These are phyloP conservation scores for Drosophila nannoptera DNA, from an alignment of 1,140 invertebrate genomes.

Conservation along the genomic window DNA sequence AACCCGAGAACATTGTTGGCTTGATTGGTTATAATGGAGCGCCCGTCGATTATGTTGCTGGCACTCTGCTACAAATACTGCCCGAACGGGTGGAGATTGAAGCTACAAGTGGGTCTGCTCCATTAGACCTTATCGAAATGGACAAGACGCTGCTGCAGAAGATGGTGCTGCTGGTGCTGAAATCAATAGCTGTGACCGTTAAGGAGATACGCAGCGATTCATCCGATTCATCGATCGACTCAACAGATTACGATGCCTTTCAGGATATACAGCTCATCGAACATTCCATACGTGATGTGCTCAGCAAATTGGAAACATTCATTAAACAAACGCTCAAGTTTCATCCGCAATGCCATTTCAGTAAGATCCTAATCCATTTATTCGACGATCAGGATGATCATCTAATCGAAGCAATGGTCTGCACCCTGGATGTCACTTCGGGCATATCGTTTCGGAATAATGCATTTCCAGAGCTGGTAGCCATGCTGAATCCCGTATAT, in stretches of 20 bases:
- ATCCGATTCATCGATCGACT: slow-evolving; percentile 89
- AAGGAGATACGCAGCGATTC: slow-evolving; percentile 92
- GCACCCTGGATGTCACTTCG: slow-evolving; percentile 91
- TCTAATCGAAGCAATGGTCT: slow-evolving; percentile 94
- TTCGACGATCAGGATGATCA: slow-evolving; percentile 95
- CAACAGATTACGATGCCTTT: slow-evolving; percentile 90
- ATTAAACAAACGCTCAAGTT: slow-evolving; percentile 90
- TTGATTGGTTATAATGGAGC: slow-evolving; percentile 81
- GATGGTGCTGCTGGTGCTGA: slow-evolving; percentile 90
- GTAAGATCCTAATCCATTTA: slow-evolving; percentile 92
- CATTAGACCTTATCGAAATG: slow-evolving; percentile 76
- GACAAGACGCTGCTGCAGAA: slow-evolving; percentile 89
- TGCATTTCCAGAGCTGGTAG: slow-evolving; percentile 86
- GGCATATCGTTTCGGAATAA: slow-evolving; percentile 90
- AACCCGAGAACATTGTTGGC: slow-evolving; percentile 80
- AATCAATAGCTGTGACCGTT: slow-evolving; percentile 93
- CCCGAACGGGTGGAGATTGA: slow-evolving; percentile 42
- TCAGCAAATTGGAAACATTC: slow-evolving; percentile 89
- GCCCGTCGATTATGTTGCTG: slow-evolving; percentile 51
- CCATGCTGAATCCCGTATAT: slow-evolving; percentile 89
- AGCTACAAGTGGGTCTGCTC: neutral
- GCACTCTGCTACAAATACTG: slow-evolving; percentile 43
- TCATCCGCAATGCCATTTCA: slow-evolving; percentile 91
- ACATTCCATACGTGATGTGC: slow-evolving; percentile 89
- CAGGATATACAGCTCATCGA: slow-evolving; percentile 93